Conservation (phyloP, 2,113 vertebrate species). For the Brienomyrus brachyistius region DNA sequence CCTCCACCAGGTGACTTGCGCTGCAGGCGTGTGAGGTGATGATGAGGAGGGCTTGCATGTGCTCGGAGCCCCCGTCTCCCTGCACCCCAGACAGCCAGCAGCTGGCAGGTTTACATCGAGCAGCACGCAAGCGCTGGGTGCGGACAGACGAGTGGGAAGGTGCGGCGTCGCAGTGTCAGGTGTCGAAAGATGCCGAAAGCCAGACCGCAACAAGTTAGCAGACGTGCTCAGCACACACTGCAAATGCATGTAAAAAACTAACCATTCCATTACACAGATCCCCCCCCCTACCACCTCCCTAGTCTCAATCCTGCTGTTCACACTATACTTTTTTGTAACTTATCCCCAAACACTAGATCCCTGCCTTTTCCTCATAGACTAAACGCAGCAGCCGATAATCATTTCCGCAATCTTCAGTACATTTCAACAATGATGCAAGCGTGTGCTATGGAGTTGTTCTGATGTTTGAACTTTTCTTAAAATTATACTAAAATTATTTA, state of each 20-base stretch:
- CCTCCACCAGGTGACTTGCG: slow-evolving; percentile 38
- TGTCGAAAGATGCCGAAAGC: neutral
- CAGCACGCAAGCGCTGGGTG: neutral
- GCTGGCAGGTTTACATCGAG: slow-evolving; percentile 24
- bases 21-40: neutral
- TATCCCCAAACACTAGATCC: slow-evolving; percentile 16
- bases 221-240: neutral
- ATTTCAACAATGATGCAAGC: slow-evolving; percentile 43
- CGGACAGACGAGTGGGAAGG: neutral
- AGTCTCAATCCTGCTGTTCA: neutral
- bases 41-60: neutral
- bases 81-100: slow-evolving; percentile 18
- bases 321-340: neutral
- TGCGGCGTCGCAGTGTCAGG: neutral
- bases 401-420: slow-evolving; percentile 14
- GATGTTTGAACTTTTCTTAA: slow-evolving; percentile 50
- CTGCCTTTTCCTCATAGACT: neutral
- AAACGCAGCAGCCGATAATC: neutral
- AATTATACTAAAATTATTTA: slow-evolving; percentile 57
- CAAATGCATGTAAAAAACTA: slow-evolving; percentile 48
- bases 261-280: slow-evolving; percentile 64
- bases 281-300: slow-evolving; percentile 17
- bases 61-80: slow-evolving; percentile 35
- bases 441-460: slow-evolving; percentile 51
- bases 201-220: neutral